Evolutionary conservation across 2,888 invertebrate species (phyloP), one percentile per base, ranked within the genome.

Genomic region (Lordiphosa fenestrarum): DNA sequence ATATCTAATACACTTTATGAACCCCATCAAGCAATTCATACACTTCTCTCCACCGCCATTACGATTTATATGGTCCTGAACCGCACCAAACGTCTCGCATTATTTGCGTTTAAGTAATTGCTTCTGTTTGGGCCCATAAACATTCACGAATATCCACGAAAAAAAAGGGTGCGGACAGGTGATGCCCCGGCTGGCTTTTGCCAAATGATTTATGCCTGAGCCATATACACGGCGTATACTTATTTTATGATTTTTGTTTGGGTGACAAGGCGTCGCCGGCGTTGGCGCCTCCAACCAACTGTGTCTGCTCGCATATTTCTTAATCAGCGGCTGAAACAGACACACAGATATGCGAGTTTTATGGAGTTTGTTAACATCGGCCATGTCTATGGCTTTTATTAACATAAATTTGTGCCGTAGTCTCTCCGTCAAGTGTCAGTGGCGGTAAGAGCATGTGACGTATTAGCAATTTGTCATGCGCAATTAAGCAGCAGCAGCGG

Each of bases 401-500:
- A 73, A 60, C 77, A 77, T 81, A 73, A 84, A 84, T 84, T 73
- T 69, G 15, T 50, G 68, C 47, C 46, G 70, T 58, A 46, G 53
- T 62, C 62, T 62, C n/a, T n/a, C n/a, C 53, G 53, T 62, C 46
- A 62, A 64, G 38, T 55, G 66, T 61, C 66, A 60, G 36, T 63
- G 30, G 30, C 30, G 30, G 30, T 10, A 30, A 30, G 30, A 10
- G 30, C 30, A 69, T 70, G 69, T 80, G 84, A 84, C 72, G 75
- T 74, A 82, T 81, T 72, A 84, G 74, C 78, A 82, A 80, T 82
- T 80, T 84, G 70, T 77, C 84, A 84, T 63, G 80, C 72, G 57
- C 67, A 84, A 84, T 80, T 80, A 84, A 72, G 66, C 77, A 71
- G 59, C 39, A 53, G 60, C 44, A 53, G 60, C 44, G 51, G 39